Percentiles rank a stretch among this genome's conserved stretches.
Evolutionary conservation across 2,797 vertebrate genomes (phyloP).

Genomic region (Sarcophilus harrisii): DNA sequence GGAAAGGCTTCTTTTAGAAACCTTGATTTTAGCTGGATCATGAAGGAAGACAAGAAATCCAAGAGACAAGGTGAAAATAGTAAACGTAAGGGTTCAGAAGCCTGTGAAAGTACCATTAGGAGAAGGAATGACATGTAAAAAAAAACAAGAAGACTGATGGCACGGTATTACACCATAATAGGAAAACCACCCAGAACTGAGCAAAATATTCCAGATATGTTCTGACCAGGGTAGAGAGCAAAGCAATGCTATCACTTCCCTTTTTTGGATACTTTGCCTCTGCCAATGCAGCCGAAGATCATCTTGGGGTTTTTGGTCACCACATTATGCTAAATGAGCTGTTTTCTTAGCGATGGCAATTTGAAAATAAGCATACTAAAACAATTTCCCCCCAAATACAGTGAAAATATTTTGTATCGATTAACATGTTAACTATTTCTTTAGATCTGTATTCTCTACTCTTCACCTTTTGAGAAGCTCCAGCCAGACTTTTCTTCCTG

Average conservation of each 20-base stretch:
- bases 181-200: neutral
- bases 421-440: neutral
- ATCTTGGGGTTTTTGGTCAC: neutral
- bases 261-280: no score
- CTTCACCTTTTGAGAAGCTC: neutral
- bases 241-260: no score
- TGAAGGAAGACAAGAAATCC: neutral
- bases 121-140: neutral
- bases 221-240: no score
- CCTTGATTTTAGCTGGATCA: neutral
- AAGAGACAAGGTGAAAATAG: neutral
- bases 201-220: neutral
- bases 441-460: neutral
- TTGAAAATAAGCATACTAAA: neutral
- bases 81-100: neutral
- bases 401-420: neutral
- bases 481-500: neutral
- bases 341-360: neutral
- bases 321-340: neutral
- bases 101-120: neutral
- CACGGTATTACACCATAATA: neutral
- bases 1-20: neutral
- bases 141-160: neutral
- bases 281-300: neutral
- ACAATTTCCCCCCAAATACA: neutral